phyloP scores from a whole-genome alignment of 2,888 invertebrate species.

The Rhamnusium bicolor region DNA sequence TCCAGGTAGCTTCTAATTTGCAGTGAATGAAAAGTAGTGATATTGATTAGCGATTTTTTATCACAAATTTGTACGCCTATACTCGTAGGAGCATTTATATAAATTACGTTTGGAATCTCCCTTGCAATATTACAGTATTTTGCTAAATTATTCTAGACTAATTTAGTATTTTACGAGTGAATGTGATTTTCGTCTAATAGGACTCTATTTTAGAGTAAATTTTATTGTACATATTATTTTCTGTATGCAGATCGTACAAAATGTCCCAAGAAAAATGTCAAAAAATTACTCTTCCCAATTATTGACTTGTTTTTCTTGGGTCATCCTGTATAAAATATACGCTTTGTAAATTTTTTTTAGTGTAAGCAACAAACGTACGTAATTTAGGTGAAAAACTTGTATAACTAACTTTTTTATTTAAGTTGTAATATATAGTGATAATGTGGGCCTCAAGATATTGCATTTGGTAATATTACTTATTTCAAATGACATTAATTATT shows the following conservation, averaged over 20 bases:
- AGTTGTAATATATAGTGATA: conserved; percentile 55
- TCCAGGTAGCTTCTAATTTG: too few relatives aligned
- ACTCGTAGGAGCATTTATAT: conserved; percentile 59
- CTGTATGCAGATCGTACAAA: conserved; percentile 25
- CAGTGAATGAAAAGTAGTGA: background rate
- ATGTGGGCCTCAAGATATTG: conserved; percentile 58
- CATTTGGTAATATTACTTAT: conserved; percentile 58
- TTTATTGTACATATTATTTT: conserved; percentile 52
- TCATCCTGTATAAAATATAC: conserved; percentile 46
- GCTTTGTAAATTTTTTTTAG: conserved; percentile 59
- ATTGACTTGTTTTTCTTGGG: background rate
- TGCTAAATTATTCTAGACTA: conserved; percentile 63
- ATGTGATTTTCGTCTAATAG: conserved; percentile 61
- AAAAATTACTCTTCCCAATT: background rate
- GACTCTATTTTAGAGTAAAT: conserved; percentile 42
- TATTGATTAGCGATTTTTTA: background rate
- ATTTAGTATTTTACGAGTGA: conserved; percentile 59
- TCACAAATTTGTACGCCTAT: conserved; percentile 34
- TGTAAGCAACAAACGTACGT: conserved; percentile 47
- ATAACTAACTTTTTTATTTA: conserved; percentile 50
- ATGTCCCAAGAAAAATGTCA: conserved; percentile 7
- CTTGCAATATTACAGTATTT: conserved; percentile 68
- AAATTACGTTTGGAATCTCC: conserved; percentile 59
- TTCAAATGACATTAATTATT: conserved; percentile 43
- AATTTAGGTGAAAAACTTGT: conserved; percentile 51